Evolutionary conservation across 2,888 invertebrate genomes (phyloP), one percentile per base, ranked within the genome.

Genomic region (Apoda limacodes): DNA sequence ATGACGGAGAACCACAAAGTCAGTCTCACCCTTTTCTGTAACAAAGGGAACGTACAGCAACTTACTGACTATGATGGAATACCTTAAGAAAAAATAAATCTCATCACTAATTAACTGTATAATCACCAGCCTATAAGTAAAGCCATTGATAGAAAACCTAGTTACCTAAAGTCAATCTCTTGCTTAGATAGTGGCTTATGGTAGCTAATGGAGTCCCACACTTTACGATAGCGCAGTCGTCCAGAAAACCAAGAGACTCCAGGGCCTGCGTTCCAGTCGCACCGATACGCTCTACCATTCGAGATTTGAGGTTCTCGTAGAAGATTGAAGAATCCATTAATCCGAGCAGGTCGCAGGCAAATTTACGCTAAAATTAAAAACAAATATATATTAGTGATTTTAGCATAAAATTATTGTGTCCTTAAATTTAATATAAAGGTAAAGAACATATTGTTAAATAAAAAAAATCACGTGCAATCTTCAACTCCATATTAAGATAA

Each of bases 1-100:
- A 62, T 99, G 98, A 1, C 97, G 87, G 45, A 99, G 82, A 17
- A 99, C 88, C 2, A 99, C 92, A 46, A 99, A 80, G 78, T 99
- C 99, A 0, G 97, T 85, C 70, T 99, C 99, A 28, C 87, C 83
- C 37, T 85, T 83, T 36, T 46, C 84, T 82, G 45, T 9, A 43
- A n/a, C n/a, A 39, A 23, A 22, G 32, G 32, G 12, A 34, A 15
- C 32, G 11, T 17, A 17, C 17, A 17, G n/a, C n/a, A n/a, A n/a
- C n/a, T n/a, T n/a, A n/a, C n/a, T n/a, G n/a, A 90, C 88, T 46
- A 87, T 29, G n/a, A n/a, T n/a, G n/a, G n/a, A n/a, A n/a, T n/a
- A n/a, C n/a, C n/a, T n/a, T n/a, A n/a, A n/a, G n/a, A n/a, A n/a
- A n/a, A n/a, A n/a, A n/a, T n/a, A n/a, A 17, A 7, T 17, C 17